Percentiles rank a stretch among this genome's conserved stretches.
These are phyloP conservation scores for Tachuris rubrigastra DNA, from an alignment of 2,113 vertebrate species.

Conservation along the genomic window DNA sequence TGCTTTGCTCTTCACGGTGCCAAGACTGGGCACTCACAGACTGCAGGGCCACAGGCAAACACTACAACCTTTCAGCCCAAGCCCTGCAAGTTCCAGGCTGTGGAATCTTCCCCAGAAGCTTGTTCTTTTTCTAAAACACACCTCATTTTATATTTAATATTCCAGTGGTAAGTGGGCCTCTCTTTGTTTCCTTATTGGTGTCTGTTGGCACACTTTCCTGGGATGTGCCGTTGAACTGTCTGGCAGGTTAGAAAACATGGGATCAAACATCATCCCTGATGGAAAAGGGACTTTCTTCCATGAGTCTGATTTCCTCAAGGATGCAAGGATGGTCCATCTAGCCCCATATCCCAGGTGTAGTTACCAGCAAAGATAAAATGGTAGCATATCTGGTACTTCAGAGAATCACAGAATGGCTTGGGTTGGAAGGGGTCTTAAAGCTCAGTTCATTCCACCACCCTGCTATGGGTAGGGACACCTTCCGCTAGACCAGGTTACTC, in stretches of 20 bases:
- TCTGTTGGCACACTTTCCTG: fast-evolving
- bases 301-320: not conserved
- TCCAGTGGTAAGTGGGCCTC: not conserved
- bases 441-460: not conserved
- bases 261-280: not conserved
- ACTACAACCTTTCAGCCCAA: not conserved
- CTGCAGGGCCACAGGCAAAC: not conserved
- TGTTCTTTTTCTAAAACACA: not conserved
- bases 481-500: not conserved
- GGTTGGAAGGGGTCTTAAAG: not conserved
- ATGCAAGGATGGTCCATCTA: not conserved
- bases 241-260: not conserved
- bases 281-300: not conserved
- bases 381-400: not conserved
- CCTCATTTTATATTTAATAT: not conserved
- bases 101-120: not conserved
- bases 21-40: fast-evolving
- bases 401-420: not conserved
- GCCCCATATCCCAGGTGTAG: not conserved
- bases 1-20: not conserved
- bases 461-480: not conserved
- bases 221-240: not conserved
- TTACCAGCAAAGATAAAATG: not conserved
- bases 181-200: not conserved
- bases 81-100: not conserved